phyloP scores from a whole-genome alignment of 2,888 invertebrate genomes.

The Athetis lepigone region DNA sequence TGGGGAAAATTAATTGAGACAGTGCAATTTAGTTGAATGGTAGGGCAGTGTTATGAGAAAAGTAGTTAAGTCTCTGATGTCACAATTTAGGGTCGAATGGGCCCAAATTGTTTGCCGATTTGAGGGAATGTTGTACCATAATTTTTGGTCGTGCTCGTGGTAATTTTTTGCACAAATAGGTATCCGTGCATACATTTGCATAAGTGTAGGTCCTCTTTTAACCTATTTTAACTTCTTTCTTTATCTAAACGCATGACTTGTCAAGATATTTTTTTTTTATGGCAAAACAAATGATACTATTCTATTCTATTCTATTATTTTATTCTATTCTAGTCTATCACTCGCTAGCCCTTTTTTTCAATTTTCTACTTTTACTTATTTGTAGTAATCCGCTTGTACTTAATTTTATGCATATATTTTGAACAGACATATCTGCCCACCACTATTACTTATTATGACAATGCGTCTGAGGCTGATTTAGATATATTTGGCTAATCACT shows the following conservation, averaged over 20 bases:
- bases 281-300: too few relatives aligned
- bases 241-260: neutral
- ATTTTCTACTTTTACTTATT: too few relatives aligned
- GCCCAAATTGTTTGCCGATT: neutral
- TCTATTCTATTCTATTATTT: too few relatives aligned
- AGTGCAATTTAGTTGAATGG: slow-evolving; percentile 23
- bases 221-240: neutral
- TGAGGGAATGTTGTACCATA: neutral
- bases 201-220: too few relatives aligned
- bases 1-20: slow-evolving; percentile 53
- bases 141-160: neutral
- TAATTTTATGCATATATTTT: too few relatives aligned
- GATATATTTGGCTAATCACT: slow-evolving; percentile 3
- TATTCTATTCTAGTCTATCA: too few relatives aligned
- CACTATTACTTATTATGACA: neutral
- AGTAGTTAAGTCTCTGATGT: too few relatives aligned
- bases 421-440: slow-evolving; percentile 3
- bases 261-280: neutral
- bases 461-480: slow-evolving; percentile 38
- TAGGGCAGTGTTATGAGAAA: slow-evolving; percentile 42
- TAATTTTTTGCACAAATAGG: slow-evolving; percentile 9
- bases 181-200: neutral
- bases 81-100: neutral
- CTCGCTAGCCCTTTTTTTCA: neutral
- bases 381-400: too few relatives aligned